Base-by-base conservation (phyloP, 2,888 invertebrate species). In the Tridacna gigas region DNA sequence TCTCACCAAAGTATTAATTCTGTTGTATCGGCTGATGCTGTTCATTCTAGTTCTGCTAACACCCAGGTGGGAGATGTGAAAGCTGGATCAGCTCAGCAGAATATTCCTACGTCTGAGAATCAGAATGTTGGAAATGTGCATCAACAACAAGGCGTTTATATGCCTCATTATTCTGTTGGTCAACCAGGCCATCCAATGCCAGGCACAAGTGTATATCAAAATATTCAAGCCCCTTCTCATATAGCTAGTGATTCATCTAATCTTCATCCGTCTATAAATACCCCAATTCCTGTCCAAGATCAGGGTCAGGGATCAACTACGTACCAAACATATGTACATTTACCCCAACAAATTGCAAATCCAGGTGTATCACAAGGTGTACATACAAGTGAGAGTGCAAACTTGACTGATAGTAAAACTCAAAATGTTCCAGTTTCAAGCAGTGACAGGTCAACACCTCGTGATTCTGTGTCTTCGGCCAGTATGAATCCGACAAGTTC, bases 1-100 rank as follows among this genome's bases (percentile, higher is more conserved):
- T 87, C 87, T 77, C 83, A 83, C 69, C 83, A 84, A 85, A 87
- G 84, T 87, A 84, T 87, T 84, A 83, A 63, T 73, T 69, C 75
- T 61, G 77, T 81, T 75, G 78, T 80, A 60, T 77, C 83, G 67
- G 56, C 79, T 13, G 87, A 87, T 48, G 83, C 63, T 75, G 56
- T 81, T 75, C 75, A 81, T 66, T 80, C 83, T 78, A 78, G 82
- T 75, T 73, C 77, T 75, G 48, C 80, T 26, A 77, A 75, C 26
- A 63, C 75, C n/a, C 84, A 84, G 65, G 77, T 79, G 48, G 73
- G 74, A 28, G 81, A 79, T 45, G 66, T 77, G 69, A 67, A 78
- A 25, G 51, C 69, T 69, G 80, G 83, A 67, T 69, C 61, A 45
- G 71, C 75, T 67, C 79, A 74, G 22, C 79, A 74, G 25, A 71